Conservation (phyloP, 2,888 invertebrate species). For the Drosophila rellima region DNA sequence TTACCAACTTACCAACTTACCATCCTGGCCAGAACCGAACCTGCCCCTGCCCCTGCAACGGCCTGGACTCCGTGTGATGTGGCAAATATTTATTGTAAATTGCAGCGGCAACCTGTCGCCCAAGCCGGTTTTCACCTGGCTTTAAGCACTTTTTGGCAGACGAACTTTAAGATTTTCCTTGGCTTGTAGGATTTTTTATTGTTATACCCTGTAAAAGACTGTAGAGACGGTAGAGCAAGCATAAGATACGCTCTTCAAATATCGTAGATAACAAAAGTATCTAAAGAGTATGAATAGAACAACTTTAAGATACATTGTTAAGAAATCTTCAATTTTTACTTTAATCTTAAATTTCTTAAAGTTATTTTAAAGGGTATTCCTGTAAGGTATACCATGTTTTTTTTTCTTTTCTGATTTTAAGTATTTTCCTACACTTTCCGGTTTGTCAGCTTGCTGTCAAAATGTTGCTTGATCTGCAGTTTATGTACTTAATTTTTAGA, state of each 20-base stretch:
- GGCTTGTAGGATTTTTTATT: background rate
- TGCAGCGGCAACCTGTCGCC: slow-evolving; percentile 59
- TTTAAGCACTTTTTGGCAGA: slow-evolving; percentile 28
- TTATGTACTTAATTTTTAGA: slow-evolving; percentile 17
- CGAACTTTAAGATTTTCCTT: slow-evolving; percentile 36
- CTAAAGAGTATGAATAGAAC: background rate
- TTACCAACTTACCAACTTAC: slow-evolving; percentile 20
- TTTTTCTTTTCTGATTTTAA: background rate
- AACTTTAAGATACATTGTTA: background rate
- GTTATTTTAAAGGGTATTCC: background rate
- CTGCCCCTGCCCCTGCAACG: slow-evolving; percentile 11
- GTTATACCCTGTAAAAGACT: slow-evolving; percentile 10
- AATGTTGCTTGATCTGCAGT: slow-evolving; percentile 23
- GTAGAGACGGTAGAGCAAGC: background rate
- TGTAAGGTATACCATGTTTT: no score
- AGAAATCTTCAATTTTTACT: background rate
- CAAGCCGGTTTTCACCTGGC: slow-evolving; percentile 52
- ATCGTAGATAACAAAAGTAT: background rate
- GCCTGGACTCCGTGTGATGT: slow-evolving; percentile 30
- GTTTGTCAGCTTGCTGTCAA: slow-evolving; percentile 11
- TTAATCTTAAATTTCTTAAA: background rate
- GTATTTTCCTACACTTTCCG: slow-evolving; percentile 7
- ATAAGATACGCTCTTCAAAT: background rate
- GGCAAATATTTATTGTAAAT: slow-evolving; percentile 58
- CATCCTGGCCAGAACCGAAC: slow-evolving; percentile 47